These are phyloP conservation scores for Gryon sp. DNA, from an alignment of 1,140 invertebrate species.

Conservation along the genomic window DNA sequence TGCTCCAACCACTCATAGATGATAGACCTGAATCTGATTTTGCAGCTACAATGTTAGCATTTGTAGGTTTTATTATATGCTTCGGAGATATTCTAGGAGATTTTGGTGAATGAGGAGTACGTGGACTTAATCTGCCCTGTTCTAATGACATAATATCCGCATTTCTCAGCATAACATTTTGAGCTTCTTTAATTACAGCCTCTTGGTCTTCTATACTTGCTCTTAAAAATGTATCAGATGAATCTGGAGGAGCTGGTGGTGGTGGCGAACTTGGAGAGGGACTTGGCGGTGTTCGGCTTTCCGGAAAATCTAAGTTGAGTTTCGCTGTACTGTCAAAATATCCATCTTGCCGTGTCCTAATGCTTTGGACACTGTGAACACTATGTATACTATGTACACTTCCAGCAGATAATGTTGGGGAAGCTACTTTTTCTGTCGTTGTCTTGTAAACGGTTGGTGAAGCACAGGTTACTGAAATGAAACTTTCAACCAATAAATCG, in stretches of 20 bases:
- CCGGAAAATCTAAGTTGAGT: constrained; percentile 79
- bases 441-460: constrained; percentile 79
- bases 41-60: constrained; percentile 83
- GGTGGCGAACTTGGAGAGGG: constrained; percentile 85
- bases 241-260: constrained; percentile 87
- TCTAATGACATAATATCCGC: constrained; percentile 72
- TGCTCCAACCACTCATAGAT: constrained; percentile 92
- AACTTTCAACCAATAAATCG: constrained; percentile 78
- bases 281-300: constrained; percentile 78
- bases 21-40: constrained; percentile 92
- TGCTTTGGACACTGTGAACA: constrained; percentile 74
- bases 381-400: constrained; percentile 74
- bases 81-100: constrained; percentile 88
- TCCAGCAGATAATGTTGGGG: constrained; percentile 82
- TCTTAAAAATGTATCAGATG: constrained; percentile 78
- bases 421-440: constrained; percentile 80
- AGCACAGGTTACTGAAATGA: constrained; percentile 77
- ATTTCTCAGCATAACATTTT: constrained; percentile 78
- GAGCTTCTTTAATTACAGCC: constrained; percentile 69
- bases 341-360: constrained; percentile 84
- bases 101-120: constrained; percentile 84
- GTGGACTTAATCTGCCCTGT: constrained; percentile 82
- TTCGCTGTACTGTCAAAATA: constrained; percentile 80
- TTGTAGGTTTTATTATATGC: constrained; percentile 83
- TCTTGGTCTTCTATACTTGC: constrained; percentile 69